phyloP scores from a whole-genome alignment of 2,113 vertebrate species.

The Xiphophorus hellerii region DNA sequence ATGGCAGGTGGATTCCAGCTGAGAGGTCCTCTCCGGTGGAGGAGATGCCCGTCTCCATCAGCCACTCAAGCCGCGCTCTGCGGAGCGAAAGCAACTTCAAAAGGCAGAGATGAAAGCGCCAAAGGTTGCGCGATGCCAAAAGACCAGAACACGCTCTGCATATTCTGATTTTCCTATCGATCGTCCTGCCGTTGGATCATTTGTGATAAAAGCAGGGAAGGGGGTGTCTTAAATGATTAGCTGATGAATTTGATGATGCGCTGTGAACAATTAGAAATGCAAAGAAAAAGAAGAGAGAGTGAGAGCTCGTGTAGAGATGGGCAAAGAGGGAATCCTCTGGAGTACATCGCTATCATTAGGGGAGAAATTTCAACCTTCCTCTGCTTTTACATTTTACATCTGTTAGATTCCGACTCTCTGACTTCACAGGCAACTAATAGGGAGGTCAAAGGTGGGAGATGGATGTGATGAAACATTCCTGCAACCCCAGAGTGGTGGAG shows the following conservation, averaged over 20 bases:
- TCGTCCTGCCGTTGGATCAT: constrained; percentile 66
- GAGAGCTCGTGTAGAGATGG: background rate
- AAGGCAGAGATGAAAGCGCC: constrained; percentile 76
- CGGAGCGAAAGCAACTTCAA: constrained; percentile 77
- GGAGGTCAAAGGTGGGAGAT: constrained; percentile 59
- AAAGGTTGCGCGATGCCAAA: constrained; percentile 76
- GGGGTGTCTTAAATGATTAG: constrained; percentile 76
- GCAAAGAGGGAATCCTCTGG: constrained; percentile 39
- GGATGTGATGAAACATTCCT: constrained; percentile 64
- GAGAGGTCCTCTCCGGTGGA: constrained; percentile 37
- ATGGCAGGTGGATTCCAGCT: constrained; percentile 63
- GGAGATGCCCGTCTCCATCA: constrained; percentile 58
- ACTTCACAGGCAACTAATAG: constrained; percentile 31
- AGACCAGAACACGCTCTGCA: constrained; percentile 73
- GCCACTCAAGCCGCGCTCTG: constrained; percentile 48
- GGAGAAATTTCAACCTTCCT: constrained; percentile 43
- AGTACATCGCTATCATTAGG: constrained; percentile 40
- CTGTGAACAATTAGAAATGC: constrained; percentile 55
- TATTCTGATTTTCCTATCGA: constrained; percentile 75
- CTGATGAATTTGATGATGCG: constrained; percentile 73
- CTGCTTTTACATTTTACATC: constrained; percentile 58
- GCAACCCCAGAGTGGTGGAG: constrained; percentile 33
- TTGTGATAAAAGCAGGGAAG: constrained; percentile 61
- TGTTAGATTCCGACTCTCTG: constrained; percentile 31
- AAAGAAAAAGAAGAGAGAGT: constrained; percentile 5